Conservation (phyloP, 2,888 invertebrate species). For the Malacosoma neustria region DNA sequence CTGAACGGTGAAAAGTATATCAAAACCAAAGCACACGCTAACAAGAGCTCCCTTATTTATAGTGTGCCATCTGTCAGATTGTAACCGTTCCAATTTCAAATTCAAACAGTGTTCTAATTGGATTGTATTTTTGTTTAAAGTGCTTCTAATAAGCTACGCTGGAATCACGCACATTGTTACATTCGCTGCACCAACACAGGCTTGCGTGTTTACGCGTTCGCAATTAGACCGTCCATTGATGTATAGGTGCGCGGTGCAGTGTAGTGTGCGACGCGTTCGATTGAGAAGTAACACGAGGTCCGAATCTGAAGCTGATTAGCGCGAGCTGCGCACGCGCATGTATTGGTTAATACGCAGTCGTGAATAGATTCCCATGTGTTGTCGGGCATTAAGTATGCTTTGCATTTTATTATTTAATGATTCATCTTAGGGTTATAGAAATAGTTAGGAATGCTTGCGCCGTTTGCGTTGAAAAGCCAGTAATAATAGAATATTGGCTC, state of each 20-base stretch:
- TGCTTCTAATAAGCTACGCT: slow-evolving; percentile 59
- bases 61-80: slow-evolving; percentile 67
- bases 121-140: slow-evolving; percentile 70
- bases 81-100: slow-evolving; percentile 64
- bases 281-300: slow-evolving; percentile 53
- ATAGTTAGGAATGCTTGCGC: slow-evolving; percentile 69
- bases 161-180: slow-evolving; percentile 63
- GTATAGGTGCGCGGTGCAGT: slow-evolving; percentile 40
- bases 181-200: slow-evolving; percentile 49
- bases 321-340: slow-evolving; percentile 36
- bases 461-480: slow-evolving; percentile 66
- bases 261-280: slow-evolving; percentile 37
- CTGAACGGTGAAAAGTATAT: slow-evolving; percentile 30
- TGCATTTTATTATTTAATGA: slow-evolving; percentile 75
- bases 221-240: slow-evolving; percentile 68
- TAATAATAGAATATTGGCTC: slow-evolving; percentile 74
- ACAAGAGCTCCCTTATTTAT: slow-evolving; percentile 61
- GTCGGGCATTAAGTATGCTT: slow-evolving; percentile 71
- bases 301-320: slow-evolving; percentile 68
- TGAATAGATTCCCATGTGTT: slow-evolving; percentile 59
- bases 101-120: slow-evolving; percentile 67
- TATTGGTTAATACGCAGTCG: slow-evolving; percentile 55
- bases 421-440: slow-evolving; percentile 74
- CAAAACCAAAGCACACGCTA: slow-evolving; percentile 39
- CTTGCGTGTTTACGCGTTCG: slow-evolving; percentile 63